phyloP scores from a whole-genome alignment of 2,797 vertebrate species.

The Chaetodon trifasciatus region DNA sequence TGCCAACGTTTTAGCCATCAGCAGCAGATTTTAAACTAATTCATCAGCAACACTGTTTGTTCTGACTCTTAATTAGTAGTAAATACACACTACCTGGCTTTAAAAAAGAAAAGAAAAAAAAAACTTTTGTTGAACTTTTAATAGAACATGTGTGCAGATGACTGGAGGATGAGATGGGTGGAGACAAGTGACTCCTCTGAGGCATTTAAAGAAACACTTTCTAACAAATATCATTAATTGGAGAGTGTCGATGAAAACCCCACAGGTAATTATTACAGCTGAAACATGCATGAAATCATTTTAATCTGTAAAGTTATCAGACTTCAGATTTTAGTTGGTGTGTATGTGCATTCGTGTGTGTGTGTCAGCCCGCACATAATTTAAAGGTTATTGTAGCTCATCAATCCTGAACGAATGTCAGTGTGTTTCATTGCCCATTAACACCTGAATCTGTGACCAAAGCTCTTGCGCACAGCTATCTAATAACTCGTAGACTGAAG shows the following conservation, averaged over 20 bases:
- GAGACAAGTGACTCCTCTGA: neutral
- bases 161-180: neutral
- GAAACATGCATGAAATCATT: constrained; percentile 24
- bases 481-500: constrained; percentile 21
- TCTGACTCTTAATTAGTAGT: neutral
- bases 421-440: constrained; percentile 31
- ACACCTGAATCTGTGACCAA: constrained; percentile 66
- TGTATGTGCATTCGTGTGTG: neutral
- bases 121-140: neutral
- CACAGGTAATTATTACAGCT: constrained; percentile 14
- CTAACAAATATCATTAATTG: neutral
- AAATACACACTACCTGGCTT: constrained; percentile 12
- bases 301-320: constrained; percentile 26
- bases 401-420: constrained; percentile 49
- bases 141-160: neutral
- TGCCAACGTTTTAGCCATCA: neutral
- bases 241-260: neutral
- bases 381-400: constrained; percentile 30
- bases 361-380: constrained; percentile 17
- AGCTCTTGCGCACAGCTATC: constrained; percentile 34
- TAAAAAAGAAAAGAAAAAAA: neutral
- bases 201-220: constrained; percentile 1
- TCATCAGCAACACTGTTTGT: neutral
- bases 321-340: constrained; percentile 22
- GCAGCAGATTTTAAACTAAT: neutral